Evolutionary conservation across 2,113 vertebrate genomes (phyloP), one percentile per base, ranked within the genome.

Genomic region (Dolichotis patagonum): DNA sequence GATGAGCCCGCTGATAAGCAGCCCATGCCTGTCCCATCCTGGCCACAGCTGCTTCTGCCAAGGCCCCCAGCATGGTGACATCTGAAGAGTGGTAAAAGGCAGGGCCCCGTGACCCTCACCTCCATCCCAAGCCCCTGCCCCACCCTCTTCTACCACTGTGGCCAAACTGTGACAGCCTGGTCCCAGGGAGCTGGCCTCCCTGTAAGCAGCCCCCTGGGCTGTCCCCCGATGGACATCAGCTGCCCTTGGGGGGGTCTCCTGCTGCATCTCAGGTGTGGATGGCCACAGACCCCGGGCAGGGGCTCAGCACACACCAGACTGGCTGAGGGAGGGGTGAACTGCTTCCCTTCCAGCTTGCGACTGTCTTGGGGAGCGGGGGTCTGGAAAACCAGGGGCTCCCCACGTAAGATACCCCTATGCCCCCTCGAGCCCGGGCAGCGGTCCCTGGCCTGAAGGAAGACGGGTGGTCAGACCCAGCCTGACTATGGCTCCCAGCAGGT

Each of bases 191-290:
- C 12, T 2, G 41, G 26, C 41, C 41, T 6, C 22, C 41, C 13
- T 26, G 8, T 9, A 38, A 78, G 43, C 43, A 30, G 26, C 75
- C 46, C 16, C 28, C 43, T 32, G 7, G 26, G 17, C 43, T 19
- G 46, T 49, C 26, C 75, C 75, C 46, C 49, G 28, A 13, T 30
- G 16, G 46, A 32, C 14, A 3, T 19, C 16, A 52, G 75, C 75
- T 78, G 75, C 46, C 24, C 75, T 3, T 49, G 84, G 19, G 62
- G 0, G 12, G 8, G 46, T 16, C 43, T 67, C 32, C 46, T n/a
- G 63, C 10, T 7, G 1, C 1, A 28, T 1, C 46, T 26, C 6
- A 1, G 32, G 30, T 35, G 22, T 22, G 30, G 60, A 38, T 3
- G 6, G 88, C 3, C 2, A 49, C 75, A 13, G 52, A 38, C 32